Evolutionary conservation across 37 sponge, comb jelly and placozoan species (phyloP).

Genomic region (Cliona cf. orientalis): DNA sequence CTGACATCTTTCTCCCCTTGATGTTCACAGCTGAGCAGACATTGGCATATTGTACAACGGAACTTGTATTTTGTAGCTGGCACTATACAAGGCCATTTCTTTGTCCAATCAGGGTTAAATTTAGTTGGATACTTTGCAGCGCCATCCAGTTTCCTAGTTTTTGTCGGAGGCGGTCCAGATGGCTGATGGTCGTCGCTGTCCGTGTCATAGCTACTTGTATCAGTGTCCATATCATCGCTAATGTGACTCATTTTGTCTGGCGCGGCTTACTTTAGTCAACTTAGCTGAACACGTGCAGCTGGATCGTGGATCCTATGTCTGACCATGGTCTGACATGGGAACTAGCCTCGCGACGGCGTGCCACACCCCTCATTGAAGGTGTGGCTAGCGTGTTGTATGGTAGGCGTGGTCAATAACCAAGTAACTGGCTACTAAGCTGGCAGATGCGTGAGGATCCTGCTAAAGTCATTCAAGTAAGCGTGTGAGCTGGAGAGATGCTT

Average conservation of each 20-base stretch:
- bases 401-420: neutral
- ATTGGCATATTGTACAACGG: slow-evolving; percentile 48
- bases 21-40: slow-evolving; percentile 23
- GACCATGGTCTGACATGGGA: too few relatives aligned
- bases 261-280: too few relatives aligned
- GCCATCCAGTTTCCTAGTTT: neutral
- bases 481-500: neutral
- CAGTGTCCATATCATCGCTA: neutral
- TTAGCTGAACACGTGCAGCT: too few relatives aligned
- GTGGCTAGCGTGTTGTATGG: neutral
- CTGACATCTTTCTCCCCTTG: slow-evolving; percentile 59
- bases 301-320: too few relatives aligned
- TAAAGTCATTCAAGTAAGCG: neutral
- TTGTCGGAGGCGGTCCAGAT: neutral
- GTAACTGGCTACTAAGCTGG: neutral
- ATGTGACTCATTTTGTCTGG: too few relatives aligned
- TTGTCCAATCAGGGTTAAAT: neutral
- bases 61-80: too few relatives aligned
- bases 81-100: slow-evolving; percentile 4
- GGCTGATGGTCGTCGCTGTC: too few relatives aligned
- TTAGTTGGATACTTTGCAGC: neutral
- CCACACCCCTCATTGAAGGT: neutral
- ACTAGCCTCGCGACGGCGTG: neutral
- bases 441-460: neutral
- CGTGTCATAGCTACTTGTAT: too few relatives aligned